Evolutionary conservation across 2,888 invertebrate genomes (phyloP).

Genomic region (Scrobipalpa atriplicella): DNA sequence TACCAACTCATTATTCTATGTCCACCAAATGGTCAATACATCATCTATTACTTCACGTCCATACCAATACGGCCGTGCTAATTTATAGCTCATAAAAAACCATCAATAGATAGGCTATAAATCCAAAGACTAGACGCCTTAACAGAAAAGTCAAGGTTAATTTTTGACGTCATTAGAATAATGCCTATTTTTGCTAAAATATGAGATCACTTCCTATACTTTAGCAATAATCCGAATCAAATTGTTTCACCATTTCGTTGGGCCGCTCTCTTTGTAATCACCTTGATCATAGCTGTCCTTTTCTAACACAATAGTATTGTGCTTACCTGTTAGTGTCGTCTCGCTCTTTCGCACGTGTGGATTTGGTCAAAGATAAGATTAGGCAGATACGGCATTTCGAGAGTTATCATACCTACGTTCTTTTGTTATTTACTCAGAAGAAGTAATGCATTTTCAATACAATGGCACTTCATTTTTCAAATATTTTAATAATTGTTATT

Average conservation of each 20-base stretch:
- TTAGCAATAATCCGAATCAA: slow-evolving; percentile 59
- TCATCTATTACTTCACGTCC: slow-evolving; percentile 7
- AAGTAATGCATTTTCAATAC: not conserved
- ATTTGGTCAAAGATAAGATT: slow-evolving; percentile 57
- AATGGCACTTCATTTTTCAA: not conserved
- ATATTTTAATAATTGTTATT: too few species aligned
- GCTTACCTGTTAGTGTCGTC: slow-evolving; percentile 53
- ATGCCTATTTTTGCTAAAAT: slow-evolving; percentile 36
- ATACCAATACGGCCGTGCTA: not conserved
- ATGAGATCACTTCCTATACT: slow-evolving; percentile 72
- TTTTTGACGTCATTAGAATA: slow-evolving; percentile 32
- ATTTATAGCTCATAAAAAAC: slow-evolving; percentile 17
- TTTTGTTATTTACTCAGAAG: not conserved
- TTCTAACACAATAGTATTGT: slow-evolving; percentile 44
- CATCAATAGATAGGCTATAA: slow-evolving; percentile 11
- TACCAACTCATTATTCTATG: not conserved
- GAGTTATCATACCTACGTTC: not conserved
- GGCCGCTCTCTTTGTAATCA: slow-evolving; percentile 63
- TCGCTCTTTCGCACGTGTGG: slow-evolving; percentile 67
- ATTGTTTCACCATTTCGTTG: slow-evolving; percentile 63
- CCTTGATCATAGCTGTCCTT: slow-evolving; percentile 63
- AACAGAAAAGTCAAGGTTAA: slow-evolving; percentile 47
- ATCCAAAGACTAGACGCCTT: slow-evolving; percentile 6
- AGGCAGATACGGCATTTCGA: slow-evolving; percentile 23
- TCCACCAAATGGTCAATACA: slow-evolving; percentile 2